Percentiles rank a stretch among this genome's conserved stretches.
Conservation (phyloP, 2,113 vertebrate species). For the Python bivittatus region DNA sequence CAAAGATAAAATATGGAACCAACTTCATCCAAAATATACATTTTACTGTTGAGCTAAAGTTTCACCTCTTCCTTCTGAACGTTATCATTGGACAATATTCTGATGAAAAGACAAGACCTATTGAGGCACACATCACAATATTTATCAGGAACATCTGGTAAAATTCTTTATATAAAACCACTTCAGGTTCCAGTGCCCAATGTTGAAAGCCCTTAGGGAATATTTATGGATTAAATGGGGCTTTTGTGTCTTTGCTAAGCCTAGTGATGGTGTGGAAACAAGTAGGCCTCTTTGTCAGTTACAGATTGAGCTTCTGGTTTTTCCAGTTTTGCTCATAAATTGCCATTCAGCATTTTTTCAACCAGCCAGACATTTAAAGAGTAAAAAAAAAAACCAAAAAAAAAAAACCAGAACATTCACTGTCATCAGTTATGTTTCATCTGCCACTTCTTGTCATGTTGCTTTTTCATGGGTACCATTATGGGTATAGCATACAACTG, state of each 20-base stretch:
- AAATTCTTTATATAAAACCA: not conserved
- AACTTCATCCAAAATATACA: not conserved
- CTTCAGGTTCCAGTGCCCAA: not conserved
- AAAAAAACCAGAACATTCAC: too few relatives aligned
- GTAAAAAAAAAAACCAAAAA: not conserved
- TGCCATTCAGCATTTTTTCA: not conserved
- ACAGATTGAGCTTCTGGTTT: slow-evolving; percentile 7
- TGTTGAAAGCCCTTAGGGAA: not conserved
- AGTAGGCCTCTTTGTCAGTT: not conserved
- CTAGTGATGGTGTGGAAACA: not conserved
- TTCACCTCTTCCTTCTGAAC: not conserved
- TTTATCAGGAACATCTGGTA: not conserved
- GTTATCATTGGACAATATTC: not conserved
- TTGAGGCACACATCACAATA: not conserved
- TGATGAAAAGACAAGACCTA: not conserved
- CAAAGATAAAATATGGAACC: not conserved
- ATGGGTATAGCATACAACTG: not conserved
- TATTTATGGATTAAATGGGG: not conserved
- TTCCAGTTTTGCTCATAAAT: slow-evolving; percentile 19
- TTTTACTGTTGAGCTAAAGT: not conserved
- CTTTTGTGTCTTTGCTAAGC: not conserved
- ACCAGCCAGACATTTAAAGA: not conserved
- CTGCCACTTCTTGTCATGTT: not conserved
- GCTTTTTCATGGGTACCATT: not conserved
- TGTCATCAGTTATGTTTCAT: not conserved